Evolutionary conservation across 2,888 invertebrate genomes (phyloP).

Genomic region (Halictus ligatus): DNA sequence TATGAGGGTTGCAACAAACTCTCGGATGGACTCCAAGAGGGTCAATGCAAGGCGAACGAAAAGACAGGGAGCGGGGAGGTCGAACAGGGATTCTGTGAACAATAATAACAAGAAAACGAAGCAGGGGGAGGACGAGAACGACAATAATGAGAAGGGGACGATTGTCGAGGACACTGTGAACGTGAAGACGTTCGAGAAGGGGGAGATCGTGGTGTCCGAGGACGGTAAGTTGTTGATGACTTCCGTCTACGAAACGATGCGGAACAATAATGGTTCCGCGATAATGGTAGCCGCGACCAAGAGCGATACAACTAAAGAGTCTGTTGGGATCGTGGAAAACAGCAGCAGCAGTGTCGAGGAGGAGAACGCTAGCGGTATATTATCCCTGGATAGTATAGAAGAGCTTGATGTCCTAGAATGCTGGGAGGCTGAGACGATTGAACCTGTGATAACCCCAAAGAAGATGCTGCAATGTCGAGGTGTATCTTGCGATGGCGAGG

Average conservation of each 20-base stretch:
- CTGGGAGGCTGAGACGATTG: slow-evolving; percentile 84
- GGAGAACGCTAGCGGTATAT: slow-evolving; percentile 37
- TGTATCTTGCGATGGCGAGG: slow-evolving; percentile 69
- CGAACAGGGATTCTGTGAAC: slow-evolving; percentile 55
- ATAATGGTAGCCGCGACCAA: neutral
- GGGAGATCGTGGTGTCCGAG: slow-evolving; percentile 80
- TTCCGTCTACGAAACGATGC: slow-evolving; percentile 67
- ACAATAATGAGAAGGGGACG: slow-evolving; percentile 64
- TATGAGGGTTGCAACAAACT: slow-evolving; percentile 83
- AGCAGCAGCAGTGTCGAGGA: slow-evolving; percentile 59
- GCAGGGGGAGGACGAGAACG: slow-evolving; percentile 39
- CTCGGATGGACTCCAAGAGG: slow-evolving; percentile 78
- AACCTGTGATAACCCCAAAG: slow-evolving; percentile 76
- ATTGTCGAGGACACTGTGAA: slow-evolving; percentile 67
- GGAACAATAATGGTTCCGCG: slow-evolving; percentile 43
- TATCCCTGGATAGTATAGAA: slow-evolving; percentile 80
- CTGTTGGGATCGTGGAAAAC: slow-evolving; percentile 27
- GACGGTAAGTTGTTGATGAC: slow-evolving; percentile 80
- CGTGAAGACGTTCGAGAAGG: slow-evolving; percentile 80
- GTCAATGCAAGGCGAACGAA: slow-evolving; percentile 63
- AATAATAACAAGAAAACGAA: slow-evolving; percentile 70
- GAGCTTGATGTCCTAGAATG: slow-evolving; percentile 85
- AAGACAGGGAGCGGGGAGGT: slow-evolving; percentile 51
- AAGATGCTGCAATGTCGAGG: slow-evolving; percentile 67
- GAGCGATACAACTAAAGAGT: slow-evolving; percentile 17